These are phyloP conservation scores for Ceratosolen solmsi DNA, from an alignment of 1,140 invertebrate species.

Conservation along the genomic window DNA sequence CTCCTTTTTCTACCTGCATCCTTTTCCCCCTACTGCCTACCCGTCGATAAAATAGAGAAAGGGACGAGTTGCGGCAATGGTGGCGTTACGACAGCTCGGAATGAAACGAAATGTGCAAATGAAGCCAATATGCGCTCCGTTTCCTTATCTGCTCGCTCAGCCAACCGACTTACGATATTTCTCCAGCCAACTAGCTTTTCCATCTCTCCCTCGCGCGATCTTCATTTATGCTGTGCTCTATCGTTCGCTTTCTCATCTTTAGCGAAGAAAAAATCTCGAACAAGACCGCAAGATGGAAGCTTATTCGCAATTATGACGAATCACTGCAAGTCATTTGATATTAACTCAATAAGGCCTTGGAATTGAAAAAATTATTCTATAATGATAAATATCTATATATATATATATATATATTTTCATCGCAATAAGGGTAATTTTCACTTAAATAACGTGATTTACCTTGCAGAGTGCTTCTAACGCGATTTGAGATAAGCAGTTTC, in stretches of 20 bases:
- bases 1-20: conserved; percentile 4
- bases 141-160: conserved; percentile 59
- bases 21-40: neutral
- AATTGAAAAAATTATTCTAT: neutral
- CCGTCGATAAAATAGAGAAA: conserved; percentile 61
- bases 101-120: conserved; percentile 71
- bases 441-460: too few species aligned
- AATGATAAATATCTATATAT: neutral
- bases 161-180: conserved; percentile 65
- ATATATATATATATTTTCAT: too few species aligned
- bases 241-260: neutral
- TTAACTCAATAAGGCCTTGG: conserved; percentile 56
- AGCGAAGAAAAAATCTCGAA: neutral
- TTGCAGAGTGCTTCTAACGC: too few species aligned
- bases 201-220: neutral
- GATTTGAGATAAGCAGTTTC: too few species aligned
- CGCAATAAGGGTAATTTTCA: too few species aligned
- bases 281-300: neutral
- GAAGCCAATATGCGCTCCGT: conserved; percentile 69
- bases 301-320: conserved; percentile 44
- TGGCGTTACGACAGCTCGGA: conserved; percentile 36
- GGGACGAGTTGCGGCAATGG: neutral
- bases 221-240: conserved; percentile 49
- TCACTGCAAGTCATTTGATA: conserved; percentile 59
- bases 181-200: conserved; percentile 51